Evolutionary conservation across 1,140 invertebrate genomes (phyloP).

Genomic region (Plectus sambesii): DNA sequence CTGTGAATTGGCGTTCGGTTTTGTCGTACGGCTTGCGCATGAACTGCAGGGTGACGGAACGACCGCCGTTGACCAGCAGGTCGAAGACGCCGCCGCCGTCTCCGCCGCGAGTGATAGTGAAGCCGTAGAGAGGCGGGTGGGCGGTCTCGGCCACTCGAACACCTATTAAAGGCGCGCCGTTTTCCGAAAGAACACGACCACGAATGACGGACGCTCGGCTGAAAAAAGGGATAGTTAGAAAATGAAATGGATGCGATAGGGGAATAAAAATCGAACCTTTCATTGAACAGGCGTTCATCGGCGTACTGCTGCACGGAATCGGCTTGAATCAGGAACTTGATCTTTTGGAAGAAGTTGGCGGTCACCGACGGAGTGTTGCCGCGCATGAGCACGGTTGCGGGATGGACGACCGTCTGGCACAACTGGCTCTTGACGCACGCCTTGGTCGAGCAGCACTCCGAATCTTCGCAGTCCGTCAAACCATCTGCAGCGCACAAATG

Average conservation of each 20-base stretch:
- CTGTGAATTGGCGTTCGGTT: slow-evolving; percentile 76
- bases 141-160: slow-evolving; percentile 84
- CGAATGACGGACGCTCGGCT: slow-evolving; percentile 90
- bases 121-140: slow-evolving; percentile 70
- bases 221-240: slow-evolving; percentile 39
- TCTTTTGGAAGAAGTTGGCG: slow-evolving; percentile 82
- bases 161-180: slow-evolving; percentile 80
- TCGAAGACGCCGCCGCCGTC: slow-evolving; percentile 59
- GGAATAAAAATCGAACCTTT: slow-evolving; percentile 70
- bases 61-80: slow-evolving; percentile 88
- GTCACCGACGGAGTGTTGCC: slow-evolving; percentile 89
- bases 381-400: slow-evolving; percentile 76
- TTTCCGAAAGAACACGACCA: slow-evolving; percentile 74
- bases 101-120: slow-evolving; percentile 26
- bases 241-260: not conserved
- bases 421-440: slow-evolving; percentile 70
- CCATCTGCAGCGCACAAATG: slow-evolving; percentile 61
- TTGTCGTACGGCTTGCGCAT: slow-evolving; percentile 78
- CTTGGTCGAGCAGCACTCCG: slow-evolving; percentile 74
- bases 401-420: slow-evolving; percentile 60
- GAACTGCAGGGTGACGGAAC: slow-evolving; percentile 83
- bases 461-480: slow-evolving; percentile 83
- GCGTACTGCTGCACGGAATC: slow-evolving; percentile 93
- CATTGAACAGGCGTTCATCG: slow-evolving; percentile 81
- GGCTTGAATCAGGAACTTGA: slow-evolving; percentile 94